Conservation (phyloP, 1,140 invertebrate species). For the Euschistus heros region DNA sequence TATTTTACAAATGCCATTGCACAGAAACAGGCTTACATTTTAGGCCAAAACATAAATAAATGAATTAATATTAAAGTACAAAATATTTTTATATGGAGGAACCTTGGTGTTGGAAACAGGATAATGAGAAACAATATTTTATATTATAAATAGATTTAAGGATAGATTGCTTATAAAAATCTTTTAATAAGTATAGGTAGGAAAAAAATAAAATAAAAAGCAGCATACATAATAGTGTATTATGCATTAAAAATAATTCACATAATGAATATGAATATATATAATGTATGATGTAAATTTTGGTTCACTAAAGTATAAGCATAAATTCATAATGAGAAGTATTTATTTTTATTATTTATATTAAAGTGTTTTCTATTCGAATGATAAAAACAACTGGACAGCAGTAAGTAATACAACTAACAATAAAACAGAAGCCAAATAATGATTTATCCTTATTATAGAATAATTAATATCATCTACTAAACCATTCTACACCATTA, state of each 20-base stretch:
- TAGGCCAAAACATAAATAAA: no score
- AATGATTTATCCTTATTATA: background rate
- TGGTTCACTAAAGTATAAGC: slow-evolving; percentile 9
- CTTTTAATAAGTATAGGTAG: background rate
- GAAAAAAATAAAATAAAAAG: slow-evolving; percentile 1
- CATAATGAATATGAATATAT: slow-evolving; percentile 15
- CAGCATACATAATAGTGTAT: slow-evolving; percentile 17
- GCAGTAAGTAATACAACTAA: background rate
- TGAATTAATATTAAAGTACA: no score
- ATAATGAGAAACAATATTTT: no score
- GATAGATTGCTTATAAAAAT: no score
- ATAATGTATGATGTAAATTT: slow-evolving; percentile 5
- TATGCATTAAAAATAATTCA: slow-evolving; percentile 20
- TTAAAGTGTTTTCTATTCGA: background rate
- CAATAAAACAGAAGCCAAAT: slow-evolving; percentile 12
- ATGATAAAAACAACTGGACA: background rate
- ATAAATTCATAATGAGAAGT: slow-evolving; percentile 11
- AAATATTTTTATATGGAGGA: no score
- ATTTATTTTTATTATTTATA: slow-evolving; percentile 7
- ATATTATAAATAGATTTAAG: no score
- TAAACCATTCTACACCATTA: slow-evolving; percentile 14
- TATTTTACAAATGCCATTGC: no score
- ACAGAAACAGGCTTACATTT: no score
- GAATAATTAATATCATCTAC: slow-evolving; percentile 12
- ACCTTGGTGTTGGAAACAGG: no score